Conservation (phyloP, 2,113 vertebrate species). For the Trogon melanurus region DNA sequence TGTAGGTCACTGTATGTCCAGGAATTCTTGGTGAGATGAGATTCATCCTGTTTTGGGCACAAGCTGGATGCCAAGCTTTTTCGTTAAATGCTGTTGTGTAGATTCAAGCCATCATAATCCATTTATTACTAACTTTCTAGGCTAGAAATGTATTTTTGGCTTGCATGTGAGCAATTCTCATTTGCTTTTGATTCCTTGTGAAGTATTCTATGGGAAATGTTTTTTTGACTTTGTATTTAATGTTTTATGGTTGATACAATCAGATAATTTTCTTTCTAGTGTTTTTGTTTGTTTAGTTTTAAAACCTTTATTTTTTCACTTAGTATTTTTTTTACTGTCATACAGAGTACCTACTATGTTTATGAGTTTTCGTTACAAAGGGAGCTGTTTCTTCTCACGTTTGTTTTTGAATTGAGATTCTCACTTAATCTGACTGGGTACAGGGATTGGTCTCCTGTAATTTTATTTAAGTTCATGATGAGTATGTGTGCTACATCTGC, state of each 20-base stretch:
- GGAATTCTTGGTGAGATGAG: background rate
- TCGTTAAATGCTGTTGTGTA: background rate
- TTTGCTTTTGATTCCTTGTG: background rate
- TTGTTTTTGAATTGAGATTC: background rate
- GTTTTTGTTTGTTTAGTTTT: background rate
- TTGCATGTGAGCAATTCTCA: background rate
- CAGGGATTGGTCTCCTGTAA: background rate
- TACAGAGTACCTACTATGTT: background rate
- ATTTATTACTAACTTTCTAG: background rate
- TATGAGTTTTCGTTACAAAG: background rate
- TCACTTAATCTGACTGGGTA: background rate
- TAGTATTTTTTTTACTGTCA: background rate
- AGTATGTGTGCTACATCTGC: background rate
- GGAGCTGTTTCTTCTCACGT: background rate
- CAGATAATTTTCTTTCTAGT: background rate
- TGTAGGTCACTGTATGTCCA: background rate
- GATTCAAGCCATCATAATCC: background rate
- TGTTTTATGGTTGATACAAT: background rate
- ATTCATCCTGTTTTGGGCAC: background rate
- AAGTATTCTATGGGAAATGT: background rate
- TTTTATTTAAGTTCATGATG: background rate
- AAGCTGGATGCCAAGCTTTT: background rate
- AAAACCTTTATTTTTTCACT: background rate
- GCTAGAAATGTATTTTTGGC: background rate
- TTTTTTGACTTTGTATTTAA: background rate